phyloP scores from a whole-genome alignment of 2,888 invertebrate genomes.

The Resseliella maxima region DNA sequence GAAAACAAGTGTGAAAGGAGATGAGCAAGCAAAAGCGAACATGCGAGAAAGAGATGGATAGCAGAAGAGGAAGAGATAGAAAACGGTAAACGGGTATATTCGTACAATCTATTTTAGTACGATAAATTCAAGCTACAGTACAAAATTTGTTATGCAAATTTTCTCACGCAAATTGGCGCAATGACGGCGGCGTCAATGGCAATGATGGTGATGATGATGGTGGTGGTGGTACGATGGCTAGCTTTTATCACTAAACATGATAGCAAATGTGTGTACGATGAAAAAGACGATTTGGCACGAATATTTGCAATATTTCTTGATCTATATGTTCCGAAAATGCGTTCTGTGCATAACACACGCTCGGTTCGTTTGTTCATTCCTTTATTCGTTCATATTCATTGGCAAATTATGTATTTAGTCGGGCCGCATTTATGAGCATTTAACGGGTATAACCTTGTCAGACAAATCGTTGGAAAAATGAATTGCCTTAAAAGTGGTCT shows the following conservation, averaged over 20 bases:
- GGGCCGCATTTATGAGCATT: conserved; percentile 20
- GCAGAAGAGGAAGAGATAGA: no score
- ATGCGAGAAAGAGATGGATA: no score
- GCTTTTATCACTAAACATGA: neutral
- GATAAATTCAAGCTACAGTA: neutral
- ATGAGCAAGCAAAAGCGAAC: no score
- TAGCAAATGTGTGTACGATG: neutral
- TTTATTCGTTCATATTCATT: neutral
- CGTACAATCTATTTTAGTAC: neutral
- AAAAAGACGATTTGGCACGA: conserved; percentile 52
- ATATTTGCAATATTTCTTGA: conserved; percentile 49
- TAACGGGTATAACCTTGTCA: conserved; percentile 48
- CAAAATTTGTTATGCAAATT: conserved; percentile 43
- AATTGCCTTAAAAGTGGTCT: conserved; percentile 5
- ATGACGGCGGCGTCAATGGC: neutral
- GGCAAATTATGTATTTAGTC: neutral
- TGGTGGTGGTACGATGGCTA: neutral
- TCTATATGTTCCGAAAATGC: neutral
- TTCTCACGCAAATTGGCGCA: conserved; percentile 51
- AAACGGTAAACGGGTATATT: neutral
- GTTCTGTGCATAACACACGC: neutral
- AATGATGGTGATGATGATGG: no score
- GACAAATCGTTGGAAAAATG: conserved; percentile 5
- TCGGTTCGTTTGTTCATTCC: no score
- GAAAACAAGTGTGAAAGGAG: no score